A percentile compares a stretch with the other conserved stretches of the same genome.
Evolutionary conservation across 1,140 invertebrate genomes (phyloP).

Genomic region (Wasmannia auropunctata): DNA sequence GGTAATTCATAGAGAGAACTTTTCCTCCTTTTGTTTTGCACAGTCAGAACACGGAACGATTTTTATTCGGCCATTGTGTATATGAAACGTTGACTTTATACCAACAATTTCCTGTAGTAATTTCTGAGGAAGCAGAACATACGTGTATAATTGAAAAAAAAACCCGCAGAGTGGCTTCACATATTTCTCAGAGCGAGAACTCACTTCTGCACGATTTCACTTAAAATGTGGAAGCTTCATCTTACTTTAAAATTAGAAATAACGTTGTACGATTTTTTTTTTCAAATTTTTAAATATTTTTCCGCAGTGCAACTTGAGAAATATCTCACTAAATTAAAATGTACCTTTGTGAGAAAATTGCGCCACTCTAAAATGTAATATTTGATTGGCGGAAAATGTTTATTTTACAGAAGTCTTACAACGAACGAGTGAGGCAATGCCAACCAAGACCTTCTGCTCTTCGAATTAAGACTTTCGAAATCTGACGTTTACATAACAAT

Average conservation of each 20-base stretch:
- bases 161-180: background rate
- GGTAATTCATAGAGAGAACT: background rate
- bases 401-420: background rate
- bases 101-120: background rate
- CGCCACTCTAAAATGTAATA: background rate
- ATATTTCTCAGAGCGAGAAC: background rate
- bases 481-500: background rate
- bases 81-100: background rate
- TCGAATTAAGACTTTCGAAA: background rate
- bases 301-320: background rate
- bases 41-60: no score
- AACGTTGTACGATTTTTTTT: background rate
- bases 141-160: constrained; percentile 1
- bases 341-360: background rate
- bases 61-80: background rate
- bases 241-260: constrained; percentile 3
- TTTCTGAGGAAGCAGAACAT: background rate
- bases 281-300: background rate
- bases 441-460: background rate
- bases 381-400: background rate
- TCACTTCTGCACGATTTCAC: background rate
- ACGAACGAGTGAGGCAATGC: no score
- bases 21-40: background rate
- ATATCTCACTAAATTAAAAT: background rate
- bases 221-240: background rate